These are phyloP conservation scores for Elysia crispata DNA, from an alignment of 2,888 invertebrate genomes.

Conservation along the genomic window DNA sequence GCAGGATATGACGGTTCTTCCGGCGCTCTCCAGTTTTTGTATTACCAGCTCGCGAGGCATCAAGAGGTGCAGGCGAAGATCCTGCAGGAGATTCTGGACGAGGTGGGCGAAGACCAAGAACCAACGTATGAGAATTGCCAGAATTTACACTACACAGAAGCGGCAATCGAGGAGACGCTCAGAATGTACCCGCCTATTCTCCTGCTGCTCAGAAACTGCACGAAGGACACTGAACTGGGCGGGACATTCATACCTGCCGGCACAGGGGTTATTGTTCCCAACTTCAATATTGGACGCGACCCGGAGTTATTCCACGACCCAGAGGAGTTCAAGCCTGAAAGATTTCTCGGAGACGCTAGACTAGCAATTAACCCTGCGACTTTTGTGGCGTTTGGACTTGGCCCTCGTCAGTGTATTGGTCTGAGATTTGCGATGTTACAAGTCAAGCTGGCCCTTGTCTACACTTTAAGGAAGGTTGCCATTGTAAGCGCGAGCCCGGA, in stretches of 20 bases:
- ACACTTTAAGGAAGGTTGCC: slow-evolving; percentile 33
- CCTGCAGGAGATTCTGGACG: slow-evolving; percentile 27
- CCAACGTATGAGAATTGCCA: slow-evolving; percentile 39
- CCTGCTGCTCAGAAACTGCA: slow-evolving; percentile 25
- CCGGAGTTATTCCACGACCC: slow-evolving; percentile 37
- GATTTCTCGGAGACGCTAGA: slow-evolving; percentile 25
- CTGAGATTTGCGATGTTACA: slow-evolving; percentile 64
- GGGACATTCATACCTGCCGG: slow-evolving; percentile 39
- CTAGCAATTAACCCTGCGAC: slow-evolving; percentile 51
- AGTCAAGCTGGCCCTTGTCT: slow-evolving; percentile 59
- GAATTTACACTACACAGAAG: slow-evolving; percentile 43
- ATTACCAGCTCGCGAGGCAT: slow-evolving; percentile 39
- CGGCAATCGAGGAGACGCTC: slow-evolving; percentile 45
- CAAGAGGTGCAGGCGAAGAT: slow-evolving; percentile 37
- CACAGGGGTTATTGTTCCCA: slow-evolving; percentile 39
- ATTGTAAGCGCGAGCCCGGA: slow-evolving; percentile 33
- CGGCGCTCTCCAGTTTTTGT: slow-evolving; percentile 40
- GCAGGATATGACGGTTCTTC: slow-evolving; percentile 44
- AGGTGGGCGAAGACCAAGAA: slow-evolving; percentile 29
- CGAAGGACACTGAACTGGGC: slow-evolving; percentile 20
- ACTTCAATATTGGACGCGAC: slow-evolving; percentile 42
- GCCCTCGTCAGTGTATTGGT: slow-evolving; percentile 67
- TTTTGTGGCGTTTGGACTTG: slow-evolving; percentile 63
- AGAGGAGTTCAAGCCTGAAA: slow-evolving; percentile 33
- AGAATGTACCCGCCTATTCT: slow-evolving; percentile 47